phyloP scores from a whole-genome alignment of 37 sponge, comb jelly and placozoan genomes.

The Ianthella basta region DNA sequence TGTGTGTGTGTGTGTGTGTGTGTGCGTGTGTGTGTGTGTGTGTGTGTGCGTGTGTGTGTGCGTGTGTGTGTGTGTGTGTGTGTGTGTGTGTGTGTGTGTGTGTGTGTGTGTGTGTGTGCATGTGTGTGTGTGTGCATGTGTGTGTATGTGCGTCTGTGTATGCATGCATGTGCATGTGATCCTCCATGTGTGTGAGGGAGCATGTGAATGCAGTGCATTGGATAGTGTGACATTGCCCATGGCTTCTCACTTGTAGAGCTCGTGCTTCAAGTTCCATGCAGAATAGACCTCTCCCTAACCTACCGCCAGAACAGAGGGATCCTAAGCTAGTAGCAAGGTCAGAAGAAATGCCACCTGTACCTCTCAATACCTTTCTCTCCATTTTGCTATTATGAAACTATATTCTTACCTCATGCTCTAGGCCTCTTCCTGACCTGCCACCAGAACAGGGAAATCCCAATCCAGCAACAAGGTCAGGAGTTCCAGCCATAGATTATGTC shows the following conservation, averaged over 20 bases:
- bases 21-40: constrained; percentile 14
- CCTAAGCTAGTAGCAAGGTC: too few species aligned
- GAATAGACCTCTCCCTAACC: too few species aligned
- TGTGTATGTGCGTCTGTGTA: constrained; percentile 13
- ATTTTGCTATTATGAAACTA: too few species aligned
- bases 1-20: constrained; percentile 10
- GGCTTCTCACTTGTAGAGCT: not conserved
- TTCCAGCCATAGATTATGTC: not conserved
- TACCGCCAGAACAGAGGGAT: too few species aligned
- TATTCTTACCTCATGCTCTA: too few species aligned
- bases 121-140: constrained; percentile 20
- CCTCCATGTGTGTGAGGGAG: not conserved
- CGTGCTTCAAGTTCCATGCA: too few species aligned
- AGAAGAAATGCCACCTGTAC: too few species aligned
- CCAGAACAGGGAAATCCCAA: too few species aligned
- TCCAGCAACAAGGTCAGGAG: too few species aligned
- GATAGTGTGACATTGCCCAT: not conserved
- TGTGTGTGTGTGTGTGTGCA: constrained; percentile 30
- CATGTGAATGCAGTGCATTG: not conserved
- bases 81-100: constrained; percentile 32
- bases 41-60: constrained; percentile 2
- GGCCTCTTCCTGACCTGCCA: too few species aligned
- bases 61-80: constrained; percentile 23
- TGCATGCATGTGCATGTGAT: not conserved
- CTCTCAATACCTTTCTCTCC: too few species aligned